Base-by-base conservation (phyloP, 2,113 vertebrate species). In the Chloropsis hardwickii region DNA sequence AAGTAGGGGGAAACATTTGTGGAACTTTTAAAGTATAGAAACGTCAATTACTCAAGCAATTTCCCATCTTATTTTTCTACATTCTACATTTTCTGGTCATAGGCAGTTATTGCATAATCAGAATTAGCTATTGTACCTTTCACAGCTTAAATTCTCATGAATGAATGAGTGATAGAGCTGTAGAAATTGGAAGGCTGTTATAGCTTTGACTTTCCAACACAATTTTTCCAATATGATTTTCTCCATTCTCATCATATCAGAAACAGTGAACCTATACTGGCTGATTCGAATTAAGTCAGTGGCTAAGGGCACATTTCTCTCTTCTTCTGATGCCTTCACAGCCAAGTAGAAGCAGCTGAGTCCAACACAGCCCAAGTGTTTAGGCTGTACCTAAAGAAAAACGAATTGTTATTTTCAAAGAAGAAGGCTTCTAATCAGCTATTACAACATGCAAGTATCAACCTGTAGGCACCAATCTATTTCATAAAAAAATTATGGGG, bases 161-260 rank as follows among this genome's bases (percentile, higher is more conserved):
- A 99, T 65, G 60, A 98, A 97, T 39, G 97, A 97, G 95, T 99
- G 97, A 96, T 99, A 99, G 4, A 99, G 96, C 37, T 99, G 98
- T 21, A 99, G 98, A 92, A 99, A 99, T 1, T 98, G 98, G 74
- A 99, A 98, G 18, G 99, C 98, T 48, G 99, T 99, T 19, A 98
- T 98, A 89, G 98, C 98, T 98, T 98, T 99, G 73, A 99, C 98
- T 97, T 99, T 99, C 98, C 99, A 99, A 87, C 97, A 97, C 58
- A 99, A 97, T 93, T 99, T 99, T 97, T 99, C 99, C 97, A 99
- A 81, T 65, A 99, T 74, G n/a, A 99, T 99, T 98, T 98, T 99
- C 96, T 99, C 99, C 99, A 99, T 99, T 92, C 99, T 98, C 98
- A 99, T 99, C 98, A 99, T 97, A 93, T 99, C 99, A 11, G 99